Evolutionary conservation across 2,888 invertebrate genomes (phyloP), one percentile per base, ranked within the genome.

Genomic region (Polymixis lichenea): DNA sequence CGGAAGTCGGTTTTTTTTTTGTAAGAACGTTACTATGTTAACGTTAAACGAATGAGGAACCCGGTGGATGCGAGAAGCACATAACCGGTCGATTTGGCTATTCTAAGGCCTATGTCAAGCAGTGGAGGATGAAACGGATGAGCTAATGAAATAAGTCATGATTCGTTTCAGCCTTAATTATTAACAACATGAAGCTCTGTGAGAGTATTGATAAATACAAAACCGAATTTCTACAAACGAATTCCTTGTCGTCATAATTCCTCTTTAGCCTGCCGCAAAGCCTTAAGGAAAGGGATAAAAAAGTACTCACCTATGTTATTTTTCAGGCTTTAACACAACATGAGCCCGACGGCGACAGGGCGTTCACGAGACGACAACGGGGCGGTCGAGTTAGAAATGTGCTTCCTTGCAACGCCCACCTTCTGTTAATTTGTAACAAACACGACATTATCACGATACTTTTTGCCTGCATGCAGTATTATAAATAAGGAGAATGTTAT

Each of bases 371-470:
- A 76, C 64, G 75, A 73, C 83, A 77, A 66, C 58, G 51, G 72
- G 72, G 78, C 71, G 84, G 70, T 69, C 61, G 62, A 22, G 69
- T 83, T 73, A 65, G 75, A 75, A 83, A 78, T 78, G 72, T 83
- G 64, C 53, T 82, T 83, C 83, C 72, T 83, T 72, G 49, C 58
- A 77, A 62, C 86, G 71, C 84, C 78, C 72, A 83, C 80, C 75
- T 75, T 78, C 67, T 62, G 56, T 43, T 86, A 85, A 83, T 83
- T 84, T 83, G 72, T 75, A 67, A 84, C 80, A 80, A 85, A 84
- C 75, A 80, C 75, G 76, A 76, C 68, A 55, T 85, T 67, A 85
- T 69, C 61, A 68, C 69, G 60, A 85, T 85, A 75, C 66, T 70
- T 81, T 85, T 68, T 19, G 60, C 67, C 66, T 64, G n/a, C 43